Conservation (phyloP, 2,797 vertebrate genomes). For the Ctenopoma kingsleyae region DNA sequence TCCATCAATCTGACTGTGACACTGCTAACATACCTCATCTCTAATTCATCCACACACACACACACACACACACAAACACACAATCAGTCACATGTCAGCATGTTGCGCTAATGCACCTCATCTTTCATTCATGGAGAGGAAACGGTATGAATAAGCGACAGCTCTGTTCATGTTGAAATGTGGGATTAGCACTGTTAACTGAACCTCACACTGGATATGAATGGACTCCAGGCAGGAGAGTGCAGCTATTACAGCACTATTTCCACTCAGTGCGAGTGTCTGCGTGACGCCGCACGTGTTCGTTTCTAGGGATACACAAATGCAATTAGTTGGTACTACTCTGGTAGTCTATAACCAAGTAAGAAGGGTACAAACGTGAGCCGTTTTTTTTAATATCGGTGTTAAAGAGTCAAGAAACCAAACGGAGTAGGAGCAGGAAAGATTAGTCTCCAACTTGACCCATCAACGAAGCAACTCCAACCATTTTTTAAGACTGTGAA, state of each 20-base stretch:
- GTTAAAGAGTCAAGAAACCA: too few relatives aligned
- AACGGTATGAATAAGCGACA: constrained; percentile 47
- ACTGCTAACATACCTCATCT: constrained; percentile 49
- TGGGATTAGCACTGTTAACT: constrained; percentile 39
- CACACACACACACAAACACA: constrained; percentile 21
- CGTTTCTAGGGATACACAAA: not conserved
- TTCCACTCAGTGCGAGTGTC: not conserved
- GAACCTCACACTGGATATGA: not conserved
- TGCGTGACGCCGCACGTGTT: not conserved
- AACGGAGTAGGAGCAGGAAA: too few relatives aligned
- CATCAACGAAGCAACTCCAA: not conserved
- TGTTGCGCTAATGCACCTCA: constrained; percentile 59
- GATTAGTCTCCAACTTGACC: not conserved
- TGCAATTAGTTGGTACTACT: not conserved
- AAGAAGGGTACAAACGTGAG: too few relatives aligned
- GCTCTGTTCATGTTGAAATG: constrained; percentile 38
- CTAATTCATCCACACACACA: constrained; percentile 26
- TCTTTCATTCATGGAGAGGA: constrained; percentile 70
- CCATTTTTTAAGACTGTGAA: not conserved
- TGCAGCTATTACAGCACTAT: not conserved
- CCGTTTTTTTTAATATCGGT: too few relatives aligned
- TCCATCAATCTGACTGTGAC: constrained; percentile 69
- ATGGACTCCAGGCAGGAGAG: constrained; percentile 10
- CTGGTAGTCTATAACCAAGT: too few relatives aligned
- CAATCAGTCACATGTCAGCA: constrained; percentile 54